Percentiles rank a stretch among this genome's conserved stretches.
Conservation (phyloP, 2,113 vertebrate species). For the Felis catus region DNA sequence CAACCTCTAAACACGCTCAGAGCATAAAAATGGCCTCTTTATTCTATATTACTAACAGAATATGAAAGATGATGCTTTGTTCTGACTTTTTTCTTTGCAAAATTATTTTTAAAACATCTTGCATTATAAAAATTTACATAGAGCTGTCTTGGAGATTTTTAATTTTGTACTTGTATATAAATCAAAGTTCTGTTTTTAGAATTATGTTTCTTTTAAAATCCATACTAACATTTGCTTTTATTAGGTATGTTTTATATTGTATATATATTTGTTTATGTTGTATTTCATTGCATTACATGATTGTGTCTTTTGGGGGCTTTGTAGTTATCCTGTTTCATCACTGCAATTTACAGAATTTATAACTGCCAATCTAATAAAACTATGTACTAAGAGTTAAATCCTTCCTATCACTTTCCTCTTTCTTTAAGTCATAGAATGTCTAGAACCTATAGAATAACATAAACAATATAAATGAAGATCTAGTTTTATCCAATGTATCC, state of each 20-base stretch:
- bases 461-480: background rate
- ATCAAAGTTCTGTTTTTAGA: slow-evolving; percentile 40
- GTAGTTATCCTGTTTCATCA: slow-evolving; percentile 3
- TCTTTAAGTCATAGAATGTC: background rate
- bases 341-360: slow-evolving; percentile 4
- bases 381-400: background rate
- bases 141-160: slow-evolving; percentile 40
- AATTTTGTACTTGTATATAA: slow-evolving; percentile 23
- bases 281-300: slow-evolving; percentile 36
- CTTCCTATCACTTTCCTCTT: background rate
- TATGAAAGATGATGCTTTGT: slow-evolving; percentile 45
- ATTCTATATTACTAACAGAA: slow-evolving; percentile 57
- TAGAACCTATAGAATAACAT: background rate
- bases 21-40: slow-evolving; percentile 49
- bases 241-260: slow-evolving; percentile 36
- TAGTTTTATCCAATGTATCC: background rate
- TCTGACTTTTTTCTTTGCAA: slow-evolving; percentile 27
- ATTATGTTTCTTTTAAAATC: slow-evolving; percentile 48
- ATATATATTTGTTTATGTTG: background rate
- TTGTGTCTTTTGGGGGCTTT: background rate
- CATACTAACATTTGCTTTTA: slow-evolving; percentile 19
- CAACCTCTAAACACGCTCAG: slow-evolving; percentile 53
- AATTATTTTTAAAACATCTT: slow-evolving; percentile 63
- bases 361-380: background rate
- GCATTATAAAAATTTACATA: slow-evolving; percentile 53